Evolutionary conservation across 2,113 vertebrate genomes (phyloP), one percentile per base, ranked within the genome.

Genomic region (Colius striatus): DNA sequence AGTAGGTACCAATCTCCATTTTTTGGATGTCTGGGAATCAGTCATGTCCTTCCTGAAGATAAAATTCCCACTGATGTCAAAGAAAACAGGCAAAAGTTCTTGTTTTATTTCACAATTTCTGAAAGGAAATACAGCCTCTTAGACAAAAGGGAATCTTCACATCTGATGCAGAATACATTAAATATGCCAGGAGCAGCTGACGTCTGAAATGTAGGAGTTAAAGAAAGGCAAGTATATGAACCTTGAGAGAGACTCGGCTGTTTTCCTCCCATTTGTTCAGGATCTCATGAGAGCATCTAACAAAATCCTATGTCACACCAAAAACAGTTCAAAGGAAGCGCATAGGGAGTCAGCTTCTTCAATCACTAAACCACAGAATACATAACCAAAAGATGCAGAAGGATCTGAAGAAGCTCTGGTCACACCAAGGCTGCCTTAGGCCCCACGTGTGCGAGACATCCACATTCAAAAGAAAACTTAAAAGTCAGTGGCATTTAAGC

Each of bases 201-300:
- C 32, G 36, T 58, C 60, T 83, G 82, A 93, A 92, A 81, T 15
- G 17, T 16, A 80, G 41, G 57, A 94, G 79, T 80, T 89, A 87
- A 84, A 82, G 60, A 57, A 86, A 62, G 95, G 78, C 0, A 0
- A 89, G 47, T 43, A 84, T 50, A 51, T 3, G 25, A 93, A 53
- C 72, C 50, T 91, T 89, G 47, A 67, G 72, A 91, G 26, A 89
- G n/a, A 84, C 60, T 91, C 78, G 60, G 90, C 77, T 74, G 50
- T 50, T 74, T 63, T 70, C 71, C 79, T 61, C 26, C 58, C 58
- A 58, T 95, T 96, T 93, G 73, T 53, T 81, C 86, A 82, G 89
- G 87, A 79, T 73, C 93, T 89, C 93, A 54, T 29, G 83, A 89
- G 79, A 92, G 50, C 32, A 80, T 90, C 92, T 72, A 62, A 71